Conservation (phyloP, 2,888 invertebrate genomes). For the Acanthosepion lycidas region DNA sequence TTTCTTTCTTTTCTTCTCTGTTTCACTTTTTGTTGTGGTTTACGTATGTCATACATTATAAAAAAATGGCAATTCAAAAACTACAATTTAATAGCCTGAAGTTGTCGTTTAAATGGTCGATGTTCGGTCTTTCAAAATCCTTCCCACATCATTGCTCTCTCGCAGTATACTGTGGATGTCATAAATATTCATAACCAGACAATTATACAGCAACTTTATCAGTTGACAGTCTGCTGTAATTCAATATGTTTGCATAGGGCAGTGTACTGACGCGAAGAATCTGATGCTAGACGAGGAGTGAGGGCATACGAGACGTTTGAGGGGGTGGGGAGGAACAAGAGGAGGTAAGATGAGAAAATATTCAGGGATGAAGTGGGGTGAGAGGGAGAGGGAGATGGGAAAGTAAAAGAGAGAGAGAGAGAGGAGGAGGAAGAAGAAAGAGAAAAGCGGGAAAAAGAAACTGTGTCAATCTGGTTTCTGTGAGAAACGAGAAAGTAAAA, state of each 20-base stretch:
- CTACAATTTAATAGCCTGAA: no score
- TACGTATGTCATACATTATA: no score
- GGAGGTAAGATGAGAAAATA: neutral
- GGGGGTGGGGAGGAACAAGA: neutral
- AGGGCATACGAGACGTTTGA: no score
- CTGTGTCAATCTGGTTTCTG: neutral
- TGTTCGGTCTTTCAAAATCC: neutral
- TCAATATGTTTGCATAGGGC: neutral
- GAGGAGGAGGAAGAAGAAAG: neutral
- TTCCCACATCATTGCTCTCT: neutral
- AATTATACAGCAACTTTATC: neutral
- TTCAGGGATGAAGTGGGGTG: neutral
- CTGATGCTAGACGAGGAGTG: neutral
- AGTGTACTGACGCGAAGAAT: neutral
- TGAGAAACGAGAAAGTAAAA: no score
- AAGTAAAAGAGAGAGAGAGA: neutral
- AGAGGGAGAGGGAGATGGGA: neutral
- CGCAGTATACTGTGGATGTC: neutral
- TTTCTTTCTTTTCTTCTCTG: no score
- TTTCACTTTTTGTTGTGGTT: no score
- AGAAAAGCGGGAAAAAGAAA: neutral
- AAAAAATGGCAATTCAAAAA: no score
- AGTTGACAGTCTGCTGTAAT: slow-evolving; percentile 15
- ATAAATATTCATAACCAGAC: slow-evolving; percentile 33
- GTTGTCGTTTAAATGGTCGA: neutral